Conservation (phyloP, 2,797 vertebrate genomes). For the Hephaestus fuliginosus region DNA sequence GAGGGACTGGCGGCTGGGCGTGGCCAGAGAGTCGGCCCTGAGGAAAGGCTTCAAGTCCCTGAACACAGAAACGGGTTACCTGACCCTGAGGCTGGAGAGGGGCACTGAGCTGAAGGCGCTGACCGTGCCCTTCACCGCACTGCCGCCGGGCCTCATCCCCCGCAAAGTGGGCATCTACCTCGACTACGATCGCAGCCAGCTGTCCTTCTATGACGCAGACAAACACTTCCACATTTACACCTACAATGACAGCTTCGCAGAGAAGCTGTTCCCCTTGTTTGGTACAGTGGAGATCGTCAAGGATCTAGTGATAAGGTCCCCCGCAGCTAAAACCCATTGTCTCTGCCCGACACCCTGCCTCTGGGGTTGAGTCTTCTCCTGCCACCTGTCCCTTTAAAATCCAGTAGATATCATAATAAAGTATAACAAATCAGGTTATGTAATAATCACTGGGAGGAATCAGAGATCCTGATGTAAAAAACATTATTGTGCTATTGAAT, state of each 20-base stretch:
- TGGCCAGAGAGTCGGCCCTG: conserved; percentile 85
- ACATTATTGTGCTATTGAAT: conserved; percentile 59
- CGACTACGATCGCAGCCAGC: conserved; percentile 83
- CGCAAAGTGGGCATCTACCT: conserved; percentile 85
- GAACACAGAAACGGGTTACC: conserved; percentile 85
- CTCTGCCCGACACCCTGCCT: conserved; percentile 81
- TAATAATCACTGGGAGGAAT: conserved; percentile 59
- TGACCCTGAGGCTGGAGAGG: conserved; percentile 87
- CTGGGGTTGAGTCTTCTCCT: conserved; percentile 76
- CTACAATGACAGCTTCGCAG: conserved; percentile 84
- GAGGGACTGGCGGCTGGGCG: conserved; percentile 87
- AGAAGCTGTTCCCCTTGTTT: conserved; percentile 87
- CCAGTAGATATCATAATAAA: conserved; percentile 53
- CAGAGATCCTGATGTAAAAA: conserved; percentile 59
- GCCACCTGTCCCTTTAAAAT: conserved; percentile 19
- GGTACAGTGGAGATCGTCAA: conserved; percentile 87
- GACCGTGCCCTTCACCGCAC: conserved; percentile 85
- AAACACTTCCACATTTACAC: conserved; percentile 86
- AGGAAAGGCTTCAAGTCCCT: conserved; percentile 88
- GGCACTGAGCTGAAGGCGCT: conserved; percentile 87
- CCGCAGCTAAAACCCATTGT: conserved; percentile 69
- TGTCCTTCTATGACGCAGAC: conserved; percentile 88
- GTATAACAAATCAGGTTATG: conserved; percentile 46
- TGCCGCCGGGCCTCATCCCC: conserved; percentile 81
- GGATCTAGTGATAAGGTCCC: conserved; percentile 85